phyloP scores from a whole-genome alignment of 2,888 invertebrate species.

The Acheta domesticus region DNA sequence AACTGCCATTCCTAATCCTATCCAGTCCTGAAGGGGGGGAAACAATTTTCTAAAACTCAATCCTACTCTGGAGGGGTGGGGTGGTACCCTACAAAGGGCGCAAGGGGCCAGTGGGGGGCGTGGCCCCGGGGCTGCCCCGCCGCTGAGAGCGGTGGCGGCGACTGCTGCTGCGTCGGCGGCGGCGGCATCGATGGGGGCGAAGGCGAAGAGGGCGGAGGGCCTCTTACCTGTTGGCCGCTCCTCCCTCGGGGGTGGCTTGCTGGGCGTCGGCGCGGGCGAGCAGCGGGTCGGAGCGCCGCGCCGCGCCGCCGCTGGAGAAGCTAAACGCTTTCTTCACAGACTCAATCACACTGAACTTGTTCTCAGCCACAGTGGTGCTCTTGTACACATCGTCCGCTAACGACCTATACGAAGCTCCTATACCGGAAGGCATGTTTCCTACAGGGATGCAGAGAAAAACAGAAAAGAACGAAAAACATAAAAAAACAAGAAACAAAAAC shows the following conservation, averaged over 20 bases:
- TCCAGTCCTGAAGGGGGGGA: too few species aligned
- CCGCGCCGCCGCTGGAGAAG: constrained; percentile 45
- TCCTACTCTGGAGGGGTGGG: not conserved
- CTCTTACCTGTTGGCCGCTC: not conserved
- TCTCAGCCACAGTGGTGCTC: constrained; percentile 57
- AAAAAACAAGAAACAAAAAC: constrained; percentile 28
- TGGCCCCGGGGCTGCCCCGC: not conserved
- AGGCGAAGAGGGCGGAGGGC: not conserved
- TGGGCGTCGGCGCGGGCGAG: constrained; percentile 29
- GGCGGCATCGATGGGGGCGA: not conserved
- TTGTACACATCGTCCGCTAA: constrained; percentile 62
- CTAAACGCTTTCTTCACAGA: constrained; percentile 61
- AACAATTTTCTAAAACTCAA: too few species aligned
- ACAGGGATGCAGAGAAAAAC: constrained; percentile 27
- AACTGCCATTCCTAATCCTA: too few species aligned
- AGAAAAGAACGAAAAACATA: constrained; percentile 28
- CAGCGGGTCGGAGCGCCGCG: constrained; percentile 43
- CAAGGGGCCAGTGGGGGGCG: not conserved
- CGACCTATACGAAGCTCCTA: constrained; percentile 63
- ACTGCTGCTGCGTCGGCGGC: not conserved
- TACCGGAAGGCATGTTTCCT: constrained; percentile 57
- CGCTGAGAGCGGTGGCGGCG: not conserved
- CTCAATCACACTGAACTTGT: constrained; percentile 56
- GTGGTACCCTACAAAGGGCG: not conserved
- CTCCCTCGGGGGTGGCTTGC: constrained; percentile 8